phyloP scores from a whole-genome alignment of 1,140 invertebrate genomes.

The Frieseomelitta varia region DNA sequence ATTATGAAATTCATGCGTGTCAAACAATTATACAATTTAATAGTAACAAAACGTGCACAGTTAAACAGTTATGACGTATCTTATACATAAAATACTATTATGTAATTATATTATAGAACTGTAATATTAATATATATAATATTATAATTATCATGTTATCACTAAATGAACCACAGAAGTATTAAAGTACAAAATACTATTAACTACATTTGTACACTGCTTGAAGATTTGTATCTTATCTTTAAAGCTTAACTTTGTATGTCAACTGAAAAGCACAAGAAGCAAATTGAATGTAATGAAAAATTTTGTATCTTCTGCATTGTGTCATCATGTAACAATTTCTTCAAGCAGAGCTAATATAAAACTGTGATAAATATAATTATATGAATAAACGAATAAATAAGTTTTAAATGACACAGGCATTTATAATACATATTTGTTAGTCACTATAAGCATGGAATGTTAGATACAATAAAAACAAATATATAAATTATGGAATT shows the following conservation, averaged over 20 bases:
- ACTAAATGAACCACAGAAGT: conserved; percentile 56
- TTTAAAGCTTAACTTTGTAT: conserved; percentile 40
- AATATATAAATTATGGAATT: conserved; percentile 53
- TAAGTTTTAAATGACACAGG: conserved; percentile 60
- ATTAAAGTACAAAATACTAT: conserved; percentile 66
- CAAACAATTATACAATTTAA: conserved; percentile 41
- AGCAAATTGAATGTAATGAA: not conserved
- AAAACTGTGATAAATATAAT: conserved; percentile 50
- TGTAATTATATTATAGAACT: conserved; percentile 40
- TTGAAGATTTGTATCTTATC: conserved; percentile 54
- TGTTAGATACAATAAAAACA: conserved; percentile 65
- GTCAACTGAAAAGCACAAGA: not conserved
- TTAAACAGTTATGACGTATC: conserved; percentile 31
- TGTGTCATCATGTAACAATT: not conserved
- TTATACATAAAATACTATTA: conserved; percentile 27
- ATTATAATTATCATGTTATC: conserved; percentile 48
- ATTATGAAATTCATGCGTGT: conserved; percentile 45
- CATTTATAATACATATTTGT: conserved; percentile 58
- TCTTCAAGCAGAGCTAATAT: conserved; percentile 53
- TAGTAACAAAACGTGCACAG: conserved; percentile 44
- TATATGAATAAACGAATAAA: conserved; percentile 59
- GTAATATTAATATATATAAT: conserved; percentile 60
- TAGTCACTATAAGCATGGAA: conserved; percentile 69
- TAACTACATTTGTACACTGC: conserved; percentile 67
- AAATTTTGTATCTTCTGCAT: not conserved